phyloP scores from a whole-genome alignment of 2,113 vertebrate genomes.

The Sminthopsis crassicaudata region DNA sequence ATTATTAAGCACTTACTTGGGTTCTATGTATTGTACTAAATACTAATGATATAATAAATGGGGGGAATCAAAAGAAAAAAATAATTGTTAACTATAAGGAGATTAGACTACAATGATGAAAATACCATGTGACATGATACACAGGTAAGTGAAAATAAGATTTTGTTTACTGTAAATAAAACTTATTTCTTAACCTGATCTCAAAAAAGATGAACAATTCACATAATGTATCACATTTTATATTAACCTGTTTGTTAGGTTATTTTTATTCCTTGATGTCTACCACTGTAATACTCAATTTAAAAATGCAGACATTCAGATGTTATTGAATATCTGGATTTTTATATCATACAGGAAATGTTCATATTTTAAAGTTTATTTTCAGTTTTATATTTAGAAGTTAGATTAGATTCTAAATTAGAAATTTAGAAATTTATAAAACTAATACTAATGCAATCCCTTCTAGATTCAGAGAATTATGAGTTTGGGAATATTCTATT shows the following conservation, averaged over 20 bases:
- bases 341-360: neutral
- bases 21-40: neutral
- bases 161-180: too few species aligned
- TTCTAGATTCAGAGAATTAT: neutral
- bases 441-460: neutral
- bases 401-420: too few species aligned
- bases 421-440: neutral
- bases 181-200: neutral
- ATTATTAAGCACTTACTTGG: neutral
- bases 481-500: neutral
- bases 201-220: neutral
- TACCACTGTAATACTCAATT: neutral
- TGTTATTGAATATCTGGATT: neutral
- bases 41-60: neutral
- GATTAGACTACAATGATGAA: neutral
- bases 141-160: neutral
- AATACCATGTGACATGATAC: neutral
- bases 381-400: neutral
- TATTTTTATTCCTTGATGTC: neutral
- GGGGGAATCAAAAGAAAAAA: neutral
- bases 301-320: neutral
- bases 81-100: neutral
- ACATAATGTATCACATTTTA: neutral
- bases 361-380: neutral
- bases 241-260: neutral